Evolutionary conservation across 2,113 vertebrate species (phyloP).

Genomic region (Propithecus coquereli): DNA sequence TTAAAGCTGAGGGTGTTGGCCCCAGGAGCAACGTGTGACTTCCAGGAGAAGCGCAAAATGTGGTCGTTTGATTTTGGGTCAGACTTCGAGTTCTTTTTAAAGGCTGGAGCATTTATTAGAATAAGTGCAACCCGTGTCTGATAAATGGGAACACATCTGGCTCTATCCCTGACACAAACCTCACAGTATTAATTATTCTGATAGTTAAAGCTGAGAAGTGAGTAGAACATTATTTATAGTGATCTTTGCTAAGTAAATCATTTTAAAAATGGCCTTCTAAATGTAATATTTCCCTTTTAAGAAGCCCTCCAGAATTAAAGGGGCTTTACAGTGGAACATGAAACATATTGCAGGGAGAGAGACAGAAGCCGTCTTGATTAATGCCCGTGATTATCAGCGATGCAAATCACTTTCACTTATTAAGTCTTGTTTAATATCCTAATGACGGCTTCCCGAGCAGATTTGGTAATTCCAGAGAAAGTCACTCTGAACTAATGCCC

Average conservation of each 20-base stretch:
- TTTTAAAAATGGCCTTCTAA: slow-evolving; percentile 87
- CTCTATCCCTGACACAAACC: slow-evolving; percentile 75
- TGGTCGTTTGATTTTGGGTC: slow-evolving; percentile 79
- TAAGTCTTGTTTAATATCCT: slow-evolving; percentile 99
- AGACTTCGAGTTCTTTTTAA: slow-evolving; percentile 66
- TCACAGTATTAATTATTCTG: slow-evolving; percentile 83
- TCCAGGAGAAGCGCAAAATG: slow-evolving; percentile 71
- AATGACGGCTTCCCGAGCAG: slow-evolving; percentile 98
- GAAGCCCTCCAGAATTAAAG: slow-evolving; percentile 93
- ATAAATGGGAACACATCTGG: slow-evolving; percentile 85
- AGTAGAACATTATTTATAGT: slow-evolving; percentile 85
- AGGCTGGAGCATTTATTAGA: slow-evolving; percentile 80
- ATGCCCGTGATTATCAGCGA: slow-evolving; percentile 96
- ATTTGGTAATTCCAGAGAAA: slow-evolving; percentile 93
- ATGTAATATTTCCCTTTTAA: slow-evolving; percentile 91
- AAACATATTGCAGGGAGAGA: slow-evolving; percentile 91
- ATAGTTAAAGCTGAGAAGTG: slow-evolving; percentile 82
- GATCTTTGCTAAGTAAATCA: slow-evolving; percentile 88
- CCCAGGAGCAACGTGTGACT: slow-evolving; percentile 49
- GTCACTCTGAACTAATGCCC: slow-evolving; percentile 88
- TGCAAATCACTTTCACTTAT: slow-evolving; percentile 99
- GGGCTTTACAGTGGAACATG: slow-evolving; percentile 94
- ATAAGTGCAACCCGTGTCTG: slow-evolving; percentile 79
- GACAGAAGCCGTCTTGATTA: slow-evolving; percentile 98
- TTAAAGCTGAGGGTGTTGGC: neutral